Percentiles rank a stretch among this genome's conserved stretches.
Conservation (phyloP, 2,113 vertebrate species). For the Oncorhynchus gorbuscha region DNA sequence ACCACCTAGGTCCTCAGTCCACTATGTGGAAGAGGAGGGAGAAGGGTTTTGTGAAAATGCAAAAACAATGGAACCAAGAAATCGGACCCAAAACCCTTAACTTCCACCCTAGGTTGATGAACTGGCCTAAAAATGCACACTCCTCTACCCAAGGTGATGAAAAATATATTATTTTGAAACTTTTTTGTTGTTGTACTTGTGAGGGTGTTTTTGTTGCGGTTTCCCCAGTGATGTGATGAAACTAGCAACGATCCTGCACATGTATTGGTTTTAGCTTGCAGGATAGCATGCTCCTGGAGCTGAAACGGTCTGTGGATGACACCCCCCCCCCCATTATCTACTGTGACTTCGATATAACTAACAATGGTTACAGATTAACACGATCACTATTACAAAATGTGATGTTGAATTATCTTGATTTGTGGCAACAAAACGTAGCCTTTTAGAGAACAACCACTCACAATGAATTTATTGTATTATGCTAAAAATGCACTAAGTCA, state of each 20-base stretch:
- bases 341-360: not conserved
- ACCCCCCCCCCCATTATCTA: not conserved
- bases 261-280: conserved; percentile 21
- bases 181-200: conserved; percentile 36
- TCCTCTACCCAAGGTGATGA: conserved; percentile 79
- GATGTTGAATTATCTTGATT: conserved; percentile 29
- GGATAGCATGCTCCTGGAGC: conserved; percentile 25
- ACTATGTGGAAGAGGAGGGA: conserved; percentile 85
- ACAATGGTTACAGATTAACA: conserved; percentile 45
- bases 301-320: not conserved
- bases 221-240: conserved; percentile 39
- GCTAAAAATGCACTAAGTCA: conserved; percentile 18
- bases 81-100: conserved; percentile 82
- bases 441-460: conserved; percentile 29
- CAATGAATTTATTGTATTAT: conserved; percentile 37
- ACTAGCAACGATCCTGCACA: conserved; percentile 32
- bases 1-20: conserved; percentile 86
- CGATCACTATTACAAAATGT: conserved; percentile 36
- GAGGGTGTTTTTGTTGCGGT: conserved; percentile 31
- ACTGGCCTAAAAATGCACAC: conserved; percentile 79
- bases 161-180: conserved; percentile 15
- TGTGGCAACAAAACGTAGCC: not conserved
- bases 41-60: conserved; percentile 80
- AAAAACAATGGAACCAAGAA: conserved; percentile 77
- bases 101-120: conserved; percentile 80